These are phyloP conservation scores for Phaetusa simplex DNA, from an alignment of 2,113 vertebrate genomes.

Conservation along the genomic window DNA sequence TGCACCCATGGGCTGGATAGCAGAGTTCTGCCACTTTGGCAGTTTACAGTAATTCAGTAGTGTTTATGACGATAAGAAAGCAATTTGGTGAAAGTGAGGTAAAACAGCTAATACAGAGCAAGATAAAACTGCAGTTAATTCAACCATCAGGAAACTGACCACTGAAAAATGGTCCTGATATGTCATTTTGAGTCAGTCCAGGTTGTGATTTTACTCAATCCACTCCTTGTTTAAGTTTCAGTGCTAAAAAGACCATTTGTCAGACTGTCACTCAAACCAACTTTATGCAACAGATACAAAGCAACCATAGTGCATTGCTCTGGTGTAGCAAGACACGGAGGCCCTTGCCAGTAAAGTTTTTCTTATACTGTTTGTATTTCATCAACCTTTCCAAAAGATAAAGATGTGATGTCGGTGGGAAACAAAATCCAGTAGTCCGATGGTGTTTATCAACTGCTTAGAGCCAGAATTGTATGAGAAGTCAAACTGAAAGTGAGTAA, in stretches of 20 bases:
- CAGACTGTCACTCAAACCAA: slow-evolving; percentile 55
- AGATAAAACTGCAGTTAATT: slow-evolving; percentile 64
- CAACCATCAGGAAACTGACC: slow-evolving; percentile 60
- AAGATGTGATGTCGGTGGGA: slow-evolving; percentile 49
- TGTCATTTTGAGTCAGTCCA: slow-evolving; percentile 63
- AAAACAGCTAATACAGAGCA: slow-evolving; percentile 48
- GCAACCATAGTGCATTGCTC: background rate
- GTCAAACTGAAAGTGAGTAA: slow-evolving; percentile 54
- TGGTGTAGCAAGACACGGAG: slow-evolving; percentile 1
- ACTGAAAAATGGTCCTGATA: slow-evolving; percentile 60
- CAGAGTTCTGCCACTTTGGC: background rate
- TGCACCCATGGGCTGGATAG: background rate
- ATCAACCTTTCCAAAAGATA: slow-evolving; percentile 62
- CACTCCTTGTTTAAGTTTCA: slow-evolving; percentile 56
- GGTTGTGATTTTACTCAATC: slow-evolving; percentile 53
- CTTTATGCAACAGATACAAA: slow-evolving; percentile 34
- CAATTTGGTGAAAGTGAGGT: slow-evolving; percentile 62
- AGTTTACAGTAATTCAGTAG: slow-evolving; percentile 36
- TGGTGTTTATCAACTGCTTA: slow-evolving; percentile 43
- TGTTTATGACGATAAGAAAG: slow-evolving; percentile 34
- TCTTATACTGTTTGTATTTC: slow-evolving; percentile 59
- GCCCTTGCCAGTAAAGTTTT: slow-evolving; percentile 34
- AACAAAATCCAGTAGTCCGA: slow-evolving; percentile 51
- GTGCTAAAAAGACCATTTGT: slow-evolving; percentile 63
- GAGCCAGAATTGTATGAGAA: slow-evolving; percentile 44